Evolutionary conservation across 2,888 invertebrate species (phyloP).

Genomic region (Magallana nippona): DNA sequence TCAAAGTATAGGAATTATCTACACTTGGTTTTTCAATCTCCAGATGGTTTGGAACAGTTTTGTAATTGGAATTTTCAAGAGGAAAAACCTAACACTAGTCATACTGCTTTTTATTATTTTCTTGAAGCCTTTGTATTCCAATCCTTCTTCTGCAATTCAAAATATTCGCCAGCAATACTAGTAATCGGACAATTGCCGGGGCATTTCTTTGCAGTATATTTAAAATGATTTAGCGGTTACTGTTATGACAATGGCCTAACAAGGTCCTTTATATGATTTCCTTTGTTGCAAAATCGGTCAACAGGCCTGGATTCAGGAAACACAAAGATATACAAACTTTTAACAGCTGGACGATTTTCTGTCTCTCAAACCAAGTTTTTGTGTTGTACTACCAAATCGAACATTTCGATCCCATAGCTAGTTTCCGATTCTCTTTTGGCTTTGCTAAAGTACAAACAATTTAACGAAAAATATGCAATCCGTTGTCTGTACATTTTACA

Average conservation of each 20-base stretch:
- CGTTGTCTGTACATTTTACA: too few species aligned
- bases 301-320: constrained; percentile 2
- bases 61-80: too few species aligned
- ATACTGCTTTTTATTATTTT: neutral
- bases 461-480: too few species aligned
- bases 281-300: constrained; percentile 23
- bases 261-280: neutral
- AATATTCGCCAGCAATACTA: neutral
- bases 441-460: constrained; percentile 9
- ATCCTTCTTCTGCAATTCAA: neutral
- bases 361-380: neutral
- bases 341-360: neutral
- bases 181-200: neutral
- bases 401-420: neutral
- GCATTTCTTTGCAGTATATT: neutral
- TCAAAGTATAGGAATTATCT: too few species aligned
- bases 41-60: too few species aligned
- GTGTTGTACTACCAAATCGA: neutral
- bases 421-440: neutral
- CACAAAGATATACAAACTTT: constrained; percentile 1
- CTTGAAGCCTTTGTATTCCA: neutral
- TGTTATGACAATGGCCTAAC: neutral
- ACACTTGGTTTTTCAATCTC: too few species aligned
- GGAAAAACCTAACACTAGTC: neutral
- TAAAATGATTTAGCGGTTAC: neutral